phyloP scores from a whole-genome alignment of 1,140 invertebrate species.

The Olivierus martensii region DNA sequence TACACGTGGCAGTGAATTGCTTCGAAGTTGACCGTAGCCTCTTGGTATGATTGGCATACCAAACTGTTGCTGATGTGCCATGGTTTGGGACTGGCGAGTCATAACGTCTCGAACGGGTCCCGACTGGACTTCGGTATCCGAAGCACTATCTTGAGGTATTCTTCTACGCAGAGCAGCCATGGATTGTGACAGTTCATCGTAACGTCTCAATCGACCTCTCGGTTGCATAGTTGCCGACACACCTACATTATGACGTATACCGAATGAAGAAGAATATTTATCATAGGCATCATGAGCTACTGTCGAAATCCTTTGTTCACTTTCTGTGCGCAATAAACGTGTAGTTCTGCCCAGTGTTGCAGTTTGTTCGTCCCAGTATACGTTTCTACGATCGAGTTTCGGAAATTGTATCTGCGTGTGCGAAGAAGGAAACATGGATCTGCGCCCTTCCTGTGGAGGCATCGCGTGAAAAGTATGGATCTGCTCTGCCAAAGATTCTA shows the following conservation, averaged over 20 bases:
- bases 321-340: slow-evolving; percentile 24
- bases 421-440: too few relatives aligned
- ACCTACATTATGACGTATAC: slow-evolving; percentile 6
- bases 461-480: slow-evolving; percentile 13
- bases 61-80: too few relatives aligned
- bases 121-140: slow-evolving; percentile 67
- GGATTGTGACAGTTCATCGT: background rate
- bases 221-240: slow-evolving; percentile 11
- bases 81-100: too few relatives aligned
- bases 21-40: slow-evolving; percentile 24
- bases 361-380: slow-evolving; percentile 50
- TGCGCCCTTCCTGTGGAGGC: background rate
- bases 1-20: slow-evolving; percentile 25
- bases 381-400: too few relatives aligned
- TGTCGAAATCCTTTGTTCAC: slow-evolving; percentile 26
- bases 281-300: slow-evolving; percentile 14
- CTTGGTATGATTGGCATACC: slow-evolving; percentile 13
- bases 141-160: slow-evolving; percentile 66
- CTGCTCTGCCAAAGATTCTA: background rate
- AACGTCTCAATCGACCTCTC: slow-evolving; percentile 12
- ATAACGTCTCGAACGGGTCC: background rate
- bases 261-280: slow-evolving; percentile 8
- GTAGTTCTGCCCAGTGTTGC: slow-evolving; percentile 1
- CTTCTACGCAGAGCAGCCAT: slow-evolving; percentile 13
- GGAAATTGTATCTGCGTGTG: too few relatives aligned